phyloP scores from a whole-genome alignment of 2,113 vertebrate genomes.

The Campylomormyrus tamandua region DNA sequence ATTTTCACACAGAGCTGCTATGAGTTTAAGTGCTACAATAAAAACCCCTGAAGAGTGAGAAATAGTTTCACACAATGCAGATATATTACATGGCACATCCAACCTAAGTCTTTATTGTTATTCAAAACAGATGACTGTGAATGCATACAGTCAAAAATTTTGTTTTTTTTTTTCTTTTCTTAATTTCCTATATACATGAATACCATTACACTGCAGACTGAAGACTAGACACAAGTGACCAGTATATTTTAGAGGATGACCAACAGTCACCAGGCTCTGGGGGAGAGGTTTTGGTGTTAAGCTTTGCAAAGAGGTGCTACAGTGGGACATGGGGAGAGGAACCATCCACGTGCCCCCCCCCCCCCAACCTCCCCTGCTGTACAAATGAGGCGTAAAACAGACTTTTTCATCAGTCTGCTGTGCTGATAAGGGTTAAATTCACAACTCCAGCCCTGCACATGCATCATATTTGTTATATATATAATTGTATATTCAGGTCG shows the following conservation, averaged over 20 bases:
- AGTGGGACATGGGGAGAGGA: background rate
- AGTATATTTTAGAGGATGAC: background rate
- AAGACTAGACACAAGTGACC: background rate
- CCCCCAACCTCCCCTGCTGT: background rate
- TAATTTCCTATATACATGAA: background rate
- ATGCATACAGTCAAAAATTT: background rate
- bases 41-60: background rate
- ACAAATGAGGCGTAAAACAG: background rate
- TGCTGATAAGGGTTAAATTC: background rate
- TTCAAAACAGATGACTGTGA: constrained; percentile 11
- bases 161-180: background rate
- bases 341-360: background rate
- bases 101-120: background rate
- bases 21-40: background rate
- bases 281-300: background rate
- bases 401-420: background rate
- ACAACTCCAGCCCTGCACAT: background rate
- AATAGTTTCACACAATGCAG: background rate
- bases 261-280: background rate
- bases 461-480: background rate
- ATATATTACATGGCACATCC: background rate
- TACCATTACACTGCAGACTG: background rate
- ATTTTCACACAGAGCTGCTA: background rate
- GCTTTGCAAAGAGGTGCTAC: background rate
- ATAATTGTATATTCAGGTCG: too few species aligned